Conservation (phyloP, 1,140 invertebrate species). For the Drosophila busckii region DNA sequence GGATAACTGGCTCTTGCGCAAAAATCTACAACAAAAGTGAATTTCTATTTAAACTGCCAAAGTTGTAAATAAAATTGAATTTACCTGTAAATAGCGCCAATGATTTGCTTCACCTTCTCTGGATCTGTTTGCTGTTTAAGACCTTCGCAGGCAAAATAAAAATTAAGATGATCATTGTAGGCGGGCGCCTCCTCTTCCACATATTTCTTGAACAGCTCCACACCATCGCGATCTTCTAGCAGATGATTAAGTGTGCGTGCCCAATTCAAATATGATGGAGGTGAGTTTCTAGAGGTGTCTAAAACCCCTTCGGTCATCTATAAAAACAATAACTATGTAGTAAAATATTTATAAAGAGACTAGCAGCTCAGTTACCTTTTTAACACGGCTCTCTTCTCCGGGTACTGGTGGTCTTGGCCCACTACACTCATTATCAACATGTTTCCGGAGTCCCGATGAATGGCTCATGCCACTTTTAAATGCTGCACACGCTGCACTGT, state of each 20-base stretch:
- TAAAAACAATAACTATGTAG: neutral
- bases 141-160: constrained; percentile 95
- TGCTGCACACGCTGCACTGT: constrained; percentile 27
- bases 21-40: constrained; percentile 82
- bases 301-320: constrained; percentile 78
- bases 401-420: constrained; percentile 79
- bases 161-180: constrained; percentile 89
- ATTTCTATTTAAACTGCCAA: neutral
- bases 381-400: constrained; percentile 78
- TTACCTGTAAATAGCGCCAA: constrained; percentile 90
- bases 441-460: constrained; percentile 71
- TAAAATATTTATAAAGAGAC: neutral
- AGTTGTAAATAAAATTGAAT: neutral
- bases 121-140: constrained; percentile 88
- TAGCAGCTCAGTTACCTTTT: constrained; percentile 59
- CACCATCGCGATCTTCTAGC: constrained; percentile 91
- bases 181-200: constrained; percentile 88
- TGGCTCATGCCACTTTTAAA: constrained; percentile 78
- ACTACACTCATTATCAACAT: constrained; percentile 79
- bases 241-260: constrained; percentile 89
- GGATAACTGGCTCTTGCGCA: constrained; percentile 89
- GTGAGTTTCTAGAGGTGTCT: constrained; percentile 81
- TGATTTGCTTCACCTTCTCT: constrained; percentile 86
- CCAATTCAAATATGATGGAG: constrained; percentile 91
- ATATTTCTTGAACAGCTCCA: constrained; percentile 90